These are phyloP conservation scores for Leptinotarsa juncta DNA, from an alignment of 2,888 invertebrate genomes.

Conservation along the genomic window DNA sequence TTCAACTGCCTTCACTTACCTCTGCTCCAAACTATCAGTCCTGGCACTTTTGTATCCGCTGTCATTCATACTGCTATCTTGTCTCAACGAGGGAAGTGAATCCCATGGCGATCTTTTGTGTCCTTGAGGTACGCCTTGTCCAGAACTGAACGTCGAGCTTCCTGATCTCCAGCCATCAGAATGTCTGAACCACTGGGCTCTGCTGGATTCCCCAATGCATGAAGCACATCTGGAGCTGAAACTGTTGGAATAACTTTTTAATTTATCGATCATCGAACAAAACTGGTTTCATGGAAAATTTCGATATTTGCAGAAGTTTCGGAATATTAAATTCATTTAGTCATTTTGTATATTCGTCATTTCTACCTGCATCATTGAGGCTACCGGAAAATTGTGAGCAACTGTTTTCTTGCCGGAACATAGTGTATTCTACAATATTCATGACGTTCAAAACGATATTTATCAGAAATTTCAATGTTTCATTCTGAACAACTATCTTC, in stretches of 20 bases:
- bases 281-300: too few species aligned
- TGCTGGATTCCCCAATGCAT: constrained; percentile 89
- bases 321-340: too few species aligned
- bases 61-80: constrained; percentile 88
- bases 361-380: too few species aligned
- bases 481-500: too few species aligned
- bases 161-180: constrained; percentile 89
- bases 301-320: too few species aligned
- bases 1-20: constrained; percentile 68
- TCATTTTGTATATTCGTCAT: too few species aligned
- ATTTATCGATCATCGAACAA: too few species aligned
- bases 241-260: constrained; percentile 42
- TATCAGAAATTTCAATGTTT: too few species aligned
- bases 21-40: constrained; percentile 88
- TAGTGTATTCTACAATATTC: too few species aligned
- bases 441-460: too few species aligned
- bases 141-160: constrained; percentile 76
- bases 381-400: too few species aligned
- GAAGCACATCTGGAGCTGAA: constrained; percentile 80
- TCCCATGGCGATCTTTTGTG: constrained; percentile 90
- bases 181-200: constrained; percentile 91
- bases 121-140: constrained; percentile 62
- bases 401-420: too few species aligned
- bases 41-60: constrained; percentile 88
- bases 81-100: constrained; percentile 85